Evolutionary conservation across 2,888 invertebrate genomes (phyloP), one percentile per base, ranked within the genome.

Genomic region (Erannis defoliaria): DNA sequence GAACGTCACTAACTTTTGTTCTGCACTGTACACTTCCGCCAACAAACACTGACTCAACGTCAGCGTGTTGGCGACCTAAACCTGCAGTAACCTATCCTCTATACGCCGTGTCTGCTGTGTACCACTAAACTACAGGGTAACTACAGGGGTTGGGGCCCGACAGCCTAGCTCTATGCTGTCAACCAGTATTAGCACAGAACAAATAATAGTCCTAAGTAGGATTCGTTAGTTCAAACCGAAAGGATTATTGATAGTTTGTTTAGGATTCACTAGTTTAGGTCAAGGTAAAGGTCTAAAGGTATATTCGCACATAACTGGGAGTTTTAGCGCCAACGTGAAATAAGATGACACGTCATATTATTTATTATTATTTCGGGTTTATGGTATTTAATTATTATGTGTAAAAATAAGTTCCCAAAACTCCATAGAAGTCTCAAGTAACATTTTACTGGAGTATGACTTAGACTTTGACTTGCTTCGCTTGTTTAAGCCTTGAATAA

Each of bases 41-140:
- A 26, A 23, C 40, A 43, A 14, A 43, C 23, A 42, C 40, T 4
- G 18, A 8, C 16, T 4, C 26, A 0, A 2, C 16, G 37, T 49
- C 35, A 19, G 40, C 18, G 57, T 51, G 50, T 0, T 10, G 10
- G 19, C 42, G 12, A 21, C 8, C 16, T 12, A 49, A 35, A 16
- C 3, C 42, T 35, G 10, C 49, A 23, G 49, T 56, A 31, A 49
- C 9, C 19, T 33, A 56, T 31, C 21, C 31, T 14, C 40, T 49
- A 40, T 56, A 42, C 42, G 49, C 16, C 31, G 6, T 12, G 50
- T n/a, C 16, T 16, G n/a, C n/a, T n/a, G 10, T 18, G 33, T 19
- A 18, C 19, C 19, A 35, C 43, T 49, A 57, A 43, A 29, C 21
- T 40, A 33, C 12, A 26, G 18, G 14, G 26, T 18, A n/a, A n/a